Evolutionary conservation across 2,888 invertebrate genomes (phyloP).

Genomic region (Dynastes grantii): DNA sequence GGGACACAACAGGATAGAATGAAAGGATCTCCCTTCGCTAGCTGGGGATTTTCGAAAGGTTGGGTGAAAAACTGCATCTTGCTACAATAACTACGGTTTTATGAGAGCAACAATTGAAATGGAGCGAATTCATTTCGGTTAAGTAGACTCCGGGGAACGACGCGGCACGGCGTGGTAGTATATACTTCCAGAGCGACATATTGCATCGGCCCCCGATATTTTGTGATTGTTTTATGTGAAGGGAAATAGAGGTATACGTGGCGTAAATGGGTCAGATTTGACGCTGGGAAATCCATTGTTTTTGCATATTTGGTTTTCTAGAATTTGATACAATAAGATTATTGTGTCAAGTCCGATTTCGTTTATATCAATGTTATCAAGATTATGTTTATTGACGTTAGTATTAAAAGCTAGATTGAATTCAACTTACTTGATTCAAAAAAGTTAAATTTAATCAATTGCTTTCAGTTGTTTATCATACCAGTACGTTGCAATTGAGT

Average conservation of each 20-base stretch:
- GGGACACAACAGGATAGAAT: conserved; percentile 23
- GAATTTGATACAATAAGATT: too few species aligned
- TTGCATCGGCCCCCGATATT: conserved; percentile 10
- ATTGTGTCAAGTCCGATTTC: too few species aligned
- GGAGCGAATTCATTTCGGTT: conserved; percentile 28
- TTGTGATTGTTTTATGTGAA: conserved; percentile 13
- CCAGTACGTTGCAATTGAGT: too few species aligned
- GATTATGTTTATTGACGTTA: too few species aligned
- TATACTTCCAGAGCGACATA: conserved; percentile 18
- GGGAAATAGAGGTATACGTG: not conserved
- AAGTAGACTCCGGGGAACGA: conserved; percentile 30
- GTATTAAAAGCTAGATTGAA: too few species aligned
- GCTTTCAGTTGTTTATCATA: too few species aligned
- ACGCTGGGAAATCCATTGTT: too few species aligned
- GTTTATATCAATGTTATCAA: too few species aligned
- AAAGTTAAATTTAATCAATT: too few species aligned
- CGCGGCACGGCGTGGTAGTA: not conserved
- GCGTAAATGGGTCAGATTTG: not conserved
- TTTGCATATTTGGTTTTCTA: too few species aligned
- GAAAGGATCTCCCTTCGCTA: not conserved
- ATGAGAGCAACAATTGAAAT: conserved; percentile 36
- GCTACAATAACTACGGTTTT: conserved; percentile 26
- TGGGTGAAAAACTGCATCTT: conserved; percentile 29
- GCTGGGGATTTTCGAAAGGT: not conserved
- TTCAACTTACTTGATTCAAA: too few species aligned